phyloP scores from a whole-genome alignment of 2,888 invertebrate genomes.

The Orthosia gracilis region DNA sequence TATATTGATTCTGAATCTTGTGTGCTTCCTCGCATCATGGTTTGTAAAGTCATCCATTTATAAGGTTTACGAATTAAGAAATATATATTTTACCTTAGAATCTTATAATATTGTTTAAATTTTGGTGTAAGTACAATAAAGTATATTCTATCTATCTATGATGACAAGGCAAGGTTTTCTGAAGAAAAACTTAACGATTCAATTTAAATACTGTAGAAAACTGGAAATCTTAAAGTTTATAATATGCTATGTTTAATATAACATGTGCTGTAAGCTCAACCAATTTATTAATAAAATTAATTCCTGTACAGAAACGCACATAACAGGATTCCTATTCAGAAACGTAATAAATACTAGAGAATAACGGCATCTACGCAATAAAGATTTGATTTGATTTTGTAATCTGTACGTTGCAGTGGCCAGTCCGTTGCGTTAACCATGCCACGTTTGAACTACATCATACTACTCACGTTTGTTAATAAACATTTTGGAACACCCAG shows the following conservation, averaged over 20 bases:
- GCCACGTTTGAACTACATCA: conserved; percentile 23
- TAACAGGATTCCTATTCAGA: conserved; percentile 25
- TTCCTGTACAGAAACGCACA: not conserved
- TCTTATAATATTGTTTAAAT: not conserved
- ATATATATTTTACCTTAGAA: not conserved
- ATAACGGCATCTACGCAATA: conserved; percentile 32
- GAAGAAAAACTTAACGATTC: not conserved
- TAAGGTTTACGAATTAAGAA: not conserved
- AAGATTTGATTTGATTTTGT: conserved; percentile 45
- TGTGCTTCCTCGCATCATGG: not conserved
- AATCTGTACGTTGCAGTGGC: conserved; percentile 14
- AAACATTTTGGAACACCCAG: conserved; percentile 34
- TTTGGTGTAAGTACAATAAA: too few relatives aligned
- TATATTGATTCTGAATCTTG: conserved; percentile 1
- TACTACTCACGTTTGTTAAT: conserved; percentile 14
- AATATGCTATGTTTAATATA: not conserved
- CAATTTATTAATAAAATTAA: conserved; percentile 22
- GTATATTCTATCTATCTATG: not conserved
- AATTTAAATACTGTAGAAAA: not conserved
- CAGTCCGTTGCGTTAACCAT: conserved; percentile 8
- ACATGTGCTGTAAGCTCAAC: not conserved
- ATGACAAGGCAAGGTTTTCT: not conserved
- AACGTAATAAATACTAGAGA: conserved; percentile 29
- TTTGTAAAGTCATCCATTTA: not conserved
- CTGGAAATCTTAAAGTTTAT: too few relatives aligned